Percentiles rank a stretch among this genome's conserved stretches.
Evolutionary conservation across 2,797 vertebrate genomes (phyloP).

Genomic region (Basileuterus tristriatus): DNA sequence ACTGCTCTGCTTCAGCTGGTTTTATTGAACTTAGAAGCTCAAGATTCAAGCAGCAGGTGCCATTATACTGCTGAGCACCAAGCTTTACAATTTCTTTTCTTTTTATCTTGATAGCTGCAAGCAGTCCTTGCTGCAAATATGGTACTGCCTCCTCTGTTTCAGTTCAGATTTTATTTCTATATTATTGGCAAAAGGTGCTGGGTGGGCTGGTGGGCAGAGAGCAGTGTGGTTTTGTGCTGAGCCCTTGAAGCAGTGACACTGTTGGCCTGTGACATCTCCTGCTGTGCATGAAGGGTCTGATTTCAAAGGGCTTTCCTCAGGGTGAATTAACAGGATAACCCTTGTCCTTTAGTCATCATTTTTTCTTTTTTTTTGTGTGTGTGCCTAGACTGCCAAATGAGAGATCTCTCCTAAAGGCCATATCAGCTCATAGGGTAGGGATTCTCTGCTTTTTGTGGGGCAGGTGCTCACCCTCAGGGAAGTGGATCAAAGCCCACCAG

Average conservation of each 20-base stretch:
- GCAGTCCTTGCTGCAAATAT: background rate
- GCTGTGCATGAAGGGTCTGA: background rate
- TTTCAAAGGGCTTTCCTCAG: background rate
- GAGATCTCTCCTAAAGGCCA: accelerated
- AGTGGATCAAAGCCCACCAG: background rate
- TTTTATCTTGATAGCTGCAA: background rate
- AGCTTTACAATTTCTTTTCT: background rate
- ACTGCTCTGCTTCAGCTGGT: background rate
- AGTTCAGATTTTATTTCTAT: background rate
- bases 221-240: background rate
- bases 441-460: background rate
- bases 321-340: background rate
- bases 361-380: background rate
- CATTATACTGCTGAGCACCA: background rate
- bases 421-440: background rate
- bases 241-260: background rate
- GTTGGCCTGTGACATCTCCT: background rate
- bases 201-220: background rate
- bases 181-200: background rate
- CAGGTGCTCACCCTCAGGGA: background rate
- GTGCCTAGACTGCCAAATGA: background rate
- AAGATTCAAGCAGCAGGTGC: background rate
- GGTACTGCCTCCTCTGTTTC: background rate
- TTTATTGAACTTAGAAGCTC: background rate
- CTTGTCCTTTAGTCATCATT: background rate